Base-by-base conservation (phyloP, 2,888 invertebrate genomes). In the Diplolepis rosae region DNA sequence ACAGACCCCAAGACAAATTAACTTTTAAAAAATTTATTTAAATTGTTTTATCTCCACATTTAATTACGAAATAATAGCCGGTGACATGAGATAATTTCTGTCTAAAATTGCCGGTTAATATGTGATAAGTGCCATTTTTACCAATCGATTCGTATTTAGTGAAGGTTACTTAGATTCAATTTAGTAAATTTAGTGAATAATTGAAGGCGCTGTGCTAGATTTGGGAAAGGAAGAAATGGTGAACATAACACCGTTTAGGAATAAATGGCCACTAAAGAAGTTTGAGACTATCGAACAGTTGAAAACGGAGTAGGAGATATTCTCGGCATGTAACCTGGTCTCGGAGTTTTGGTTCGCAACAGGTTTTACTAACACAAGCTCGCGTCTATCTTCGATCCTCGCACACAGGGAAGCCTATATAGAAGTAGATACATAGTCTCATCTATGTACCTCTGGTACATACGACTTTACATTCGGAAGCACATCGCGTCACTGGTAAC, bases 321-420 rank as follows among this genome's bases (percentile, higher is more conserved):
- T 77, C 80, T 77, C 82, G 79, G 79, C 81, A 82, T 83, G 82
- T 80, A 86, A 84, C 81, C 82, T 84, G 85, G 83, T 85, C 85
- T 85, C 83, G 84, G 84, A 79, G 80, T 84, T 86, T 84, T 81
- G 78, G 84, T 82, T 87, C 82, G 87, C 87, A 87, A 87, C 87
- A 87, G 87, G 87, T 87, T 84, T 80, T 83, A 73, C 75, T 74
- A 70, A 77, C 35, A 66, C 67, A 70, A 68, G 68, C 15, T 67
- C 22, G 28, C 28, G 56, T 13, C 45, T 68, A 54, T 24, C 52
- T 68, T 35, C 39, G 68, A 68, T 68, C 45, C 54, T 56, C 52
- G 4, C 54, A 42, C 68, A 54, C 68, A 54, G 42, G 42, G 15
- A 6, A 48, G 51, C 39, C 61, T 28, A 65, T 68, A 65, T 69